Conservation (phyloP, 2,113 vertebrate species). For the Pontoporia blainvillei region DNA sequence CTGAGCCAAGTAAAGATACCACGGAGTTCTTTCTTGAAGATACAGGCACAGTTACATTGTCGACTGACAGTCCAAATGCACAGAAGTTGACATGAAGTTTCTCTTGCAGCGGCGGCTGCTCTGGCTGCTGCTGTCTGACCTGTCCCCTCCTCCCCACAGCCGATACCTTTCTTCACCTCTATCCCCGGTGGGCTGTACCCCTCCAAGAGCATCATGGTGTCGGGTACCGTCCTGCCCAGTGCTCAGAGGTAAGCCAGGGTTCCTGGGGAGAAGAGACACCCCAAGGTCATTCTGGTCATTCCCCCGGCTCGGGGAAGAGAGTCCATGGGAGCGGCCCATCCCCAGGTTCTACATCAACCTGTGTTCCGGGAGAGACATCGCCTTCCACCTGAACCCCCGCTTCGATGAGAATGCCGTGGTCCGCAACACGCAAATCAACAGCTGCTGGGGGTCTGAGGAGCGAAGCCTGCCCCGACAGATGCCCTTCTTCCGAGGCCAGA, state of each 20-base stretch:
- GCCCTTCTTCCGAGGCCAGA: conserved; percentile 78
- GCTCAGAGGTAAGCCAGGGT: conserved; percentile 78
- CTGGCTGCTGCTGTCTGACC: not conserved
- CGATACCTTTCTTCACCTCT: conserved; percentile 76
- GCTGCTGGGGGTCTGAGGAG: conserved; percentile 78
- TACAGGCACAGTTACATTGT: not conserved
- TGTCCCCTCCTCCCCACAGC: conserved; percentile 57
- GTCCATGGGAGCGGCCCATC: not conserved
- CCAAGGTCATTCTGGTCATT: not conserved
- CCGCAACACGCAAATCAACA: conserved; percentile 69
- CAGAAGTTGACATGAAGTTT: not conserved
- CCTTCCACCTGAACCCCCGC: conserved; percentile 83
- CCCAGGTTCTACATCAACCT: conserved; percentile 82
- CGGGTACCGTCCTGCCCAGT: conserved; percentile 71
- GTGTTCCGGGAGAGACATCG: conserved; percentile 63
- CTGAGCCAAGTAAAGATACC: not conserved
- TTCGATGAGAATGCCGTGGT: conserved; percentile 81
- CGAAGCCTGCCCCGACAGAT: conserved; percentile 42
- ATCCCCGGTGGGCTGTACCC: conserved; percentile 81
- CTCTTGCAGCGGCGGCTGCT: rapidly evolving
- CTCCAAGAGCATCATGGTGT: conserved; percentile 79
- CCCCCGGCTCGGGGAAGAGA: not conserved
- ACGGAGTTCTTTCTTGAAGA: not conserved
- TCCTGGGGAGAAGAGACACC: not conserved
- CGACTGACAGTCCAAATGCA: no score